Evolutionary conservation across 1,140 invertebrate genomes (phyloP), one percentile per base, ranked within the genome.

Genomic region (Dolichoris vasculosae): DNA sequence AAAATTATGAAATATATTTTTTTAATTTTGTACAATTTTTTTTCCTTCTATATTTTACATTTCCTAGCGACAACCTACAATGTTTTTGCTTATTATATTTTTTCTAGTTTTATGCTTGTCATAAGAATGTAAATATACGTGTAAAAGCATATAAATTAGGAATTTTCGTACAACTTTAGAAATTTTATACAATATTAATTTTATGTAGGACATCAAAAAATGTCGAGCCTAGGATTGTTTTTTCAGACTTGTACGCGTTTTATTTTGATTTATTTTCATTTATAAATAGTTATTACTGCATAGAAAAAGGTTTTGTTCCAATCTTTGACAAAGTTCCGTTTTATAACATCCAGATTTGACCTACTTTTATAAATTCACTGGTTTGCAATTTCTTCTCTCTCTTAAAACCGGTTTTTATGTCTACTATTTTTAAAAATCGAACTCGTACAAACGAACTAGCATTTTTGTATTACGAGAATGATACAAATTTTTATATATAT

Each of bases 271-370:
- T 17, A 30, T 73, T 55, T 82, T 73, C 23, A 71, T 73, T 75
- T 83, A 75, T 63, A 82, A 73, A 35, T 40, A 83, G 51, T 26
- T 48, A 79, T 79, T 23, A 43, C 63, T 43, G 23, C 30, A 46
- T 32, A 67, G 59, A 71, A 30, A 35, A 38, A 30, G 48, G 64
- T 40, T 84, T 40, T 75, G 17, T 78, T 3, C 43, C 32, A 46
- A 13, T 67, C 35, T 20, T 64, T 46, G 73, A 43, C 48, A 7
- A 26, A 77, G 46, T 85, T 85, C 71, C 40, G 46, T 86, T 86
- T 82, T 86, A 82, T 78, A 86, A 82, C 46, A 55, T 64, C 81
- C 48, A 32, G 35, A 55, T 86, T 83, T 83, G 85, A 86, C 85
- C 85, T 80, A 86, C 85, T 83, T 86, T 69, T 46, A 38, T 51